A percentile compares a stretch with the other conserved stretches of the same genome.
These are phyloP conservation scores for Procambarus clarkii DNA, from an alignment of 1,140 invertebrate species.

Conservation along the genomic window DNA sequence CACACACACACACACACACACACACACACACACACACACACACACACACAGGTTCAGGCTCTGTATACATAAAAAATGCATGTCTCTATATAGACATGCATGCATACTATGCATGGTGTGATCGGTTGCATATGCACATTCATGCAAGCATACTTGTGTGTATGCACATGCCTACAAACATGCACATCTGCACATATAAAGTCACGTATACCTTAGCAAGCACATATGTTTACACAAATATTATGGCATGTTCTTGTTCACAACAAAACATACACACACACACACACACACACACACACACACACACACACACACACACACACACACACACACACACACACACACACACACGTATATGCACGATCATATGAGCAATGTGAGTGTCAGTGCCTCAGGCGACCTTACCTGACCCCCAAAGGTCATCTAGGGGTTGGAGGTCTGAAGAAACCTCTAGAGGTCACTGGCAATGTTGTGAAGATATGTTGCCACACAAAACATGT, in stretches of 20 bases:
- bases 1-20: neutral
- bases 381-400: neutral
- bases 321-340: neutral
- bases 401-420: neutral
- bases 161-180: neutral
- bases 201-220: neutral
- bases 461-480: too few species aligned
- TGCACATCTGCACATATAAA: neutral
- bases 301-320: neutral
- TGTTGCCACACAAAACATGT: neutral
- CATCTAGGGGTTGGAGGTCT: neutral
- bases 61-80: neutral
- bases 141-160: neutral
- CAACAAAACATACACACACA: neutral
- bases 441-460: neutral
- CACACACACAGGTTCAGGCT: neutral
- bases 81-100: neutral
- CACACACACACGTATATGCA: neutral
- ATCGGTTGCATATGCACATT: neutral
- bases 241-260: neutral
- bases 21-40: neutral
- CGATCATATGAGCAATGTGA: neutral
- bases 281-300: neutral
- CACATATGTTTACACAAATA: neutral
- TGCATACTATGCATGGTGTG: neutral